These are phyloP conservation scores for Drosophila sp. DNA, from an alignment of 1,140 invertebrate genomes.

Conservation along the genomic window DNA sequence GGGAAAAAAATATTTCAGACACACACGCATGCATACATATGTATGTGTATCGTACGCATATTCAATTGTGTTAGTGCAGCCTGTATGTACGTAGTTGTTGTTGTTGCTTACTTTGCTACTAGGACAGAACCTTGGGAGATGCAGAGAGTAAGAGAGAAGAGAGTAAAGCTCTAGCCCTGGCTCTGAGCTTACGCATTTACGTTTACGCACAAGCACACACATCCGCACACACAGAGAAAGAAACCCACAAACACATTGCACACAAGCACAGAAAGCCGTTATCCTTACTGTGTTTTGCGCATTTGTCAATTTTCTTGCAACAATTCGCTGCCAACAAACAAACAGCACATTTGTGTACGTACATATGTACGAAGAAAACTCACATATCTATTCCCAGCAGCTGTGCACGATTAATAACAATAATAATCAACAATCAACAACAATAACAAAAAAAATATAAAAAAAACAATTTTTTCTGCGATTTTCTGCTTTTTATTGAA, in stretches of 20 bases:
- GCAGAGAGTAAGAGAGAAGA: slow-evolving; percentile 30
- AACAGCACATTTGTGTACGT: slow-evolving; percentile 26
- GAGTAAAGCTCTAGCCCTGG: slow-evolving; percentile 45
- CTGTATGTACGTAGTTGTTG: slow-evolving; percentile 35
- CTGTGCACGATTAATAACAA: slow-evolving; percentile 47
- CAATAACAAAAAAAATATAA: slow-evolving; percentile 46
- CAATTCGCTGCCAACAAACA: slow-evolving; percentile 34
- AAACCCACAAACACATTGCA: slow-evolving; percentile 14
- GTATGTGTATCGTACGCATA: slow-evolving; percentile 3
- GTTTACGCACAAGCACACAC: slow-evolving; percentile 54
- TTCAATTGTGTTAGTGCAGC: slow-evolving; percentile 36
- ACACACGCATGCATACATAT: neutral
- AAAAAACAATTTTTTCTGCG: slow-evolving; percentile 26
- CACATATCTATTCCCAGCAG: slow-evolving; percentile 51
- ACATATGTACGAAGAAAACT: slow-evolving; percentile 27
- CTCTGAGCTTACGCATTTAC: slow-evolving; percentile 74
- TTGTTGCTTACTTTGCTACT: slow-evolving; percentile 20
- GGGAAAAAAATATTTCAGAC: slow-evolving; percentile 49
- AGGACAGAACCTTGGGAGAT: slow-evolving; percentile 32
- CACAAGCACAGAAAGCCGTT: slow-evolving; percentile 29
- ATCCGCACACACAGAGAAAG: slow-evolving; percentile 47
- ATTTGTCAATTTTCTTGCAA: slow-evolving; percentile 66
- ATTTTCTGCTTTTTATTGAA: slow-evolving; percentile 40
- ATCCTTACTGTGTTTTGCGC: slow-evolving; percentile 56
- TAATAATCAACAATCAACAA: too few species aligned